Percentiles rank a stretch among this genome's conserved stretches.
These are phyloP conservation scores for Platyura marginata DNA, from an alignment of 1,140 invertebrate species.

Conservation along the genomic window DNA sequence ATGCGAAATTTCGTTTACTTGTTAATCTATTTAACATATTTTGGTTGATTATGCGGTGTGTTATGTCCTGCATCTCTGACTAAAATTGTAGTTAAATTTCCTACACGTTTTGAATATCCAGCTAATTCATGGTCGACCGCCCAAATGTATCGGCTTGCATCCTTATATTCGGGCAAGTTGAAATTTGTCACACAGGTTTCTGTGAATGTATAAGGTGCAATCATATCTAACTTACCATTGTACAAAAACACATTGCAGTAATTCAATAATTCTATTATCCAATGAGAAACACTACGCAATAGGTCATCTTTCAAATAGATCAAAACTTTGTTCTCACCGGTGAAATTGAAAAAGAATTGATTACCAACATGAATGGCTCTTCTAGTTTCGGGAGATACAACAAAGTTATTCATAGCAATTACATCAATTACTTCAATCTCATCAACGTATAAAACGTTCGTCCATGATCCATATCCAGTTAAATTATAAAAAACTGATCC, in stretches of 20 bases:
- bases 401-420: slow-evolving; percentile 30
- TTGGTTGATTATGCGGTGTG: slow-evolving; percentile 64
- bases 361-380: slow-evolving; percentile 69
- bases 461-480: slow-evolving; percentile 61
- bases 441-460: slow-evolving; percentile 49
- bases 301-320: slow-evolving; percentile 53
- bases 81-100: slow-evolving; percentile 59
- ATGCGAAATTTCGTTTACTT: slow-evolving; percentile 28
- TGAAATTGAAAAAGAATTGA: slow-evolving; percentile 36
- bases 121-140: slow-evolving; percentile 46
- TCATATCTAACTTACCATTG: slow-evolving; percentile 74
- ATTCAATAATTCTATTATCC: slow-evolving; percentile 46
- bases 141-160: slow-evolving; percentile 45
- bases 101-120: slow-evolving; percentile 54
- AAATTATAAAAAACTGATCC: slow-evolving; percentile 54
- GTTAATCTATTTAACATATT: slow-evolving; percentile 58
- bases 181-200: slow-evolving; percentile 49
- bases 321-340: slow-evolving; percentile 37
- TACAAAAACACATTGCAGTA: slow-evolving; percentile 55
- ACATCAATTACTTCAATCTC: slow-evolving; percentile 23
- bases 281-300: slow-evolving; percentile 61
- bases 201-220: slow-evolving; percentile 61
- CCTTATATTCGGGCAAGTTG: slow-evolving; percentile 47
- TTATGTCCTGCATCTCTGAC: slow-evolving; percentile 70
- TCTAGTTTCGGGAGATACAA: slow-evolving; percentile 38